Percentiles rank a stretch among this genome's conserved stretches.
Conservation (phyloP, 2,797 vertebrate species). For the Buphagus erythrorhynchus region DNA sequence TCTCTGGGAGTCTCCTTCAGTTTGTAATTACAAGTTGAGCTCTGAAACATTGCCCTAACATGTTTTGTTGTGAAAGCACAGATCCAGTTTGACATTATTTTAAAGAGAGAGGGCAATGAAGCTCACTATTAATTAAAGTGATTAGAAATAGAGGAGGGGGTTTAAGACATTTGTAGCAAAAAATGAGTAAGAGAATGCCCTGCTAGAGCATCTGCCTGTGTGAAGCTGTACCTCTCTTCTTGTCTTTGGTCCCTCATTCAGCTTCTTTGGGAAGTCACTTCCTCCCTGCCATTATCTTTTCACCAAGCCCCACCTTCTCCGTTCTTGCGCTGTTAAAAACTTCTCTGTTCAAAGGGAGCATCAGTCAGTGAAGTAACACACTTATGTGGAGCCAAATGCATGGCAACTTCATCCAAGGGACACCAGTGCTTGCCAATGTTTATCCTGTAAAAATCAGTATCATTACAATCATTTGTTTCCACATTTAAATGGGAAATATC, state of each 20-base stretch:
- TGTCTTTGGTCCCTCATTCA: not conserved
- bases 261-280: not conserved
- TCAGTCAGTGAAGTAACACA: not conserved
- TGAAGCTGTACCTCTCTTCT: not conserved
- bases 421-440: not conserved
- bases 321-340: not conserved
- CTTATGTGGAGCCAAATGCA: not conserved
- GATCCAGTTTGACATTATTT: conserved; percentile 46
- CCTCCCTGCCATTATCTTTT: not conserved
- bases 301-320: not conserved
- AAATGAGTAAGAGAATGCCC: not conserved
- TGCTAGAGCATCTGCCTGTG: not conserved
- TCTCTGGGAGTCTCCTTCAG: conserved; percentile 64
- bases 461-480: not conserved
- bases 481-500: not conserved
- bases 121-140: not conserved
- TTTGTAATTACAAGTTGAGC: conserved; percentile 61
- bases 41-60: conserved; percentile 49
- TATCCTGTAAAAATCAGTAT: not conserved
- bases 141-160: not conserved
- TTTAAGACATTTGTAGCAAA: not conserved
- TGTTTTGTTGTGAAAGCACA: conserved; percentile 55
- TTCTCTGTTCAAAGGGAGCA: not conserved
- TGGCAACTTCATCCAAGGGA: not conserved
- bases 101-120: not conserved